Conservation (phyloP, 2,888 invertebrate species). For the Platycnemis pennipes region DNA sequence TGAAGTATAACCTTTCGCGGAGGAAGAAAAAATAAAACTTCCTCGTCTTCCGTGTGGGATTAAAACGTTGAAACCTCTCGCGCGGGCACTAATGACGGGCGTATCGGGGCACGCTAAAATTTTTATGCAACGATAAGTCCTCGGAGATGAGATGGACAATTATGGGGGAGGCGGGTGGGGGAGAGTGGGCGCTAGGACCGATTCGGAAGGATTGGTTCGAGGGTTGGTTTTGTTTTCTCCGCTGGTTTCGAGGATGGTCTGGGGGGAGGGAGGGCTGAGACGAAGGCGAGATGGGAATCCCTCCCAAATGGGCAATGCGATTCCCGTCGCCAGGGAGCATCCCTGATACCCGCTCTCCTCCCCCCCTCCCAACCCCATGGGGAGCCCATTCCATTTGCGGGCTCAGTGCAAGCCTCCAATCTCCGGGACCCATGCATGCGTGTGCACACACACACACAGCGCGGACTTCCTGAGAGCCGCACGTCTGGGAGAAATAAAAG, state of each 20-base stretch:
- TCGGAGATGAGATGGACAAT: conserved; percentile 16
- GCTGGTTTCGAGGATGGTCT: not conserved
- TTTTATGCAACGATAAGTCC: conserved; percentile 10
- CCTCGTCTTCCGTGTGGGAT: not conserved
- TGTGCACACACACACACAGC: not conserved
- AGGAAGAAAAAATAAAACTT: not conserved
- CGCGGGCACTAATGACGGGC: not conserved
- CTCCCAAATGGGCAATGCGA: conserved; percentile 64
- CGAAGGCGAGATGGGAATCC: not conserved
- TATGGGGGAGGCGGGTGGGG: not conserved
- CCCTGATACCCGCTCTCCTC: not conserved
- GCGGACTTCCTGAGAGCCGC: not conserved
- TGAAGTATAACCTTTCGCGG: not conserved
- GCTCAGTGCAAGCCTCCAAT: conserved; percentile 14
- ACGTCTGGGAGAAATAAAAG: not conserved
- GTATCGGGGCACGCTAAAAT: not conserved
- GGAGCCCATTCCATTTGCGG: not conserved
- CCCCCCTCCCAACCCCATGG: not conserved
- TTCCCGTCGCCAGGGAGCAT: conserved; percentile 43
- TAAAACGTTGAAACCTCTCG: not conserved
- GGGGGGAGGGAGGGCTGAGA: not conserved
- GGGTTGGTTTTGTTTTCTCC: not conserved
- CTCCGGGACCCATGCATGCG: conserved; percentile 12
- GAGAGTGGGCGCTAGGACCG: not conserved
- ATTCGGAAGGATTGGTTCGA: not conserved